phyloP scores from a whole-genome alignment of 2,888 invertebrate genomes.

The Lucinisca nassula region DNA sequence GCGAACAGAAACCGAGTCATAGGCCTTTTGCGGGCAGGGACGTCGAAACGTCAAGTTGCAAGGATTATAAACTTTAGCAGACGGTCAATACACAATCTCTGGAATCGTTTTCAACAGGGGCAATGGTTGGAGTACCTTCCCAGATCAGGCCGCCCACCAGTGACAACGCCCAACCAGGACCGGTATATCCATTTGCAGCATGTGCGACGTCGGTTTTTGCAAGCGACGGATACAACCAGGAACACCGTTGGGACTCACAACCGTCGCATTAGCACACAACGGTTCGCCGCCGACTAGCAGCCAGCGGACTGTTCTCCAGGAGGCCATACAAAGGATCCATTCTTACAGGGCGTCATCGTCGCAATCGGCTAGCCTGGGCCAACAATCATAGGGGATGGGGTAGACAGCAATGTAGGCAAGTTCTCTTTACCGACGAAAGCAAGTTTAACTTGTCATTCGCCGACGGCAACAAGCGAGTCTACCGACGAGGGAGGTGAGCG shows the following conservation, averaged over 20 bases:
- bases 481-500: not conserved
- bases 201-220: not conserved
- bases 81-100: not conserved
- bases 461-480: not conserved
- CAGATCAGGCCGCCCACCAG: not conserved
- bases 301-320: not conserved
- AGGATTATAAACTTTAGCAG: not conserved
- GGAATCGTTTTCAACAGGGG: not conserved
- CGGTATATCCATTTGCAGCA: not conserved
- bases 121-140: not conserved
- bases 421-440: not conserved
- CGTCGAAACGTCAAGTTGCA: not conserved
- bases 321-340: not conserved
- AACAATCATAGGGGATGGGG: not conserved
- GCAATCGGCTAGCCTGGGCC: not conserved
- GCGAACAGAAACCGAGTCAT: not conserved
- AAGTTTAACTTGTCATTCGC: slow-evolving; percentile 9
- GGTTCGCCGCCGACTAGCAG: not conserved
- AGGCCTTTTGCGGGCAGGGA: not conserved
- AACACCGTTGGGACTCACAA: not conserved
- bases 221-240: not conserved
- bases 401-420: not conserved
- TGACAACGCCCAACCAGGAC: not conserved
- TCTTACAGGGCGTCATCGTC: not conserved
- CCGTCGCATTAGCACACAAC: not conserved